These are phyloP conservation scores for Eulithis testata DNA, from an alignment of 2,888 invertebrate species.

Conservation along the genomic window DNA sequence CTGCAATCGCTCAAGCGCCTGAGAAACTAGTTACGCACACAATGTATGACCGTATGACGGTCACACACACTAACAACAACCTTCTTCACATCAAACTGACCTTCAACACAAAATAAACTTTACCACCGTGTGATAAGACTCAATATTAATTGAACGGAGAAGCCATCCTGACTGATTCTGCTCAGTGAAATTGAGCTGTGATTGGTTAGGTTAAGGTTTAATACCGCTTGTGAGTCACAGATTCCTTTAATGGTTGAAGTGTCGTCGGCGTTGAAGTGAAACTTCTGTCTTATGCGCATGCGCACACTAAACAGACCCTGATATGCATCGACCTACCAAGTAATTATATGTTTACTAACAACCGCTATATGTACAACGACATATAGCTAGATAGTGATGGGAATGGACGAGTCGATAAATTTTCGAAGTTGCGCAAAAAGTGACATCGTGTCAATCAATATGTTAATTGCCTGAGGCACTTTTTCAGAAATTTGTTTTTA, in stretches of 20 bases:
- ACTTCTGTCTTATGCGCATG: constrained; percentile 34
- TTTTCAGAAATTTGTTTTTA: constrained; percentile 5
- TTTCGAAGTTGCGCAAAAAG: constrained; percentile 6
- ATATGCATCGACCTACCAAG: constrained; percentile 83
- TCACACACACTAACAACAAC: constrained; percentile 33
- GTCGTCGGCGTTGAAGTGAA: constrained; percentile 20
- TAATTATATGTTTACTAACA: constrained; percentile 84
- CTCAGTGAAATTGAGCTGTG: not conserved
- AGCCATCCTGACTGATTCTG: not conserved
- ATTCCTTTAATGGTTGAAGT: not conserved
- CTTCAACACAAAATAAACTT: constrained; percentile 1
- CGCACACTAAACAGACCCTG: constrained; percentile 59
- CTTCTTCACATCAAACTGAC: not conserved
- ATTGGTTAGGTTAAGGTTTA: not conserved
- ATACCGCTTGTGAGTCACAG: not conserved
- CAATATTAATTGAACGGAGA: not conserved
- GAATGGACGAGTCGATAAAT: constrained; percentile 33
- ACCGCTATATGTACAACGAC: constrained; percentile 56
- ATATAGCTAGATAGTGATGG: constrained; percentile 56
- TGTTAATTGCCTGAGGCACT: not conserved
- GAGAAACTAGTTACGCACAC: constrained; percentile 70
- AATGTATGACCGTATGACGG: constrained; percentile 22
- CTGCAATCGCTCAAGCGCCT: constrained; percentile 66
- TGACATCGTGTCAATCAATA: constrained; percentile 17
- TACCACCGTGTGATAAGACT: not conserved